Conservation (phyloP, 2,113 vertebrate species). For the Antigone vipio region DNA sequence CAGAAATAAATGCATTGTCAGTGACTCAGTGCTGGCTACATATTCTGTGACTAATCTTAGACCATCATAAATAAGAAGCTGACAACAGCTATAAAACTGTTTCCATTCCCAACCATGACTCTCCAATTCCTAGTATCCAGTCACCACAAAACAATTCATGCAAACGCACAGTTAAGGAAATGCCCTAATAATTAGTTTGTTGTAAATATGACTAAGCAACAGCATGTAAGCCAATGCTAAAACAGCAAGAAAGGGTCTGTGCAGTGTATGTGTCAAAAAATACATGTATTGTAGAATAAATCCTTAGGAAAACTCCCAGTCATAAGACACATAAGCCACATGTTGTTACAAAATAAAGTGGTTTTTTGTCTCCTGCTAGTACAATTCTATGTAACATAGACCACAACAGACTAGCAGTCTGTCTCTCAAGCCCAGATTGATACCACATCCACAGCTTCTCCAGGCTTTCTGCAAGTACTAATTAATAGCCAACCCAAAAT, state of each 20-base stretch:
- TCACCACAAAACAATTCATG: slow-evolving; percentile 62
- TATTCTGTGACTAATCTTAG: slow-evolving; percentile 85
- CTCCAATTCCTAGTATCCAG: slow-evolving; percentile 33
- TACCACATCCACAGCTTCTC: neutral
- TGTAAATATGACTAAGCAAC: slow-evolving; percentile 49
- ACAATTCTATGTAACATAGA: neutral
- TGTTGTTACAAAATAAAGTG: neutral
- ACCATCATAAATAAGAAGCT: slow-evolving; percentile 78
- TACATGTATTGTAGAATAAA: neutral
- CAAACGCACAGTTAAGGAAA: slow-evolving; percentile 36
- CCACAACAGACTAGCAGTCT: neutral
- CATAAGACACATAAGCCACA: neutral
- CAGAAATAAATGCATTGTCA: slow-evolving; percentile 83
- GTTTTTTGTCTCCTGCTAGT: fast-evolving
- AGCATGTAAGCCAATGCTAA: neutral
- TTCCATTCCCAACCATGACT: slow-evolving; percentile 71
- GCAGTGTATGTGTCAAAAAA: neutral
- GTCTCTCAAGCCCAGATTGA: neutral
- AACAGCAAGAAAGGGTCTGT: neutral
- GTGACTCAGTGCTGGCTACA: slow-evolving; percentile 84
- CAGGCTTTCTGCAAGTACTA: neutral
- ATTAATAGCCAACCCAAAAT: neutral
- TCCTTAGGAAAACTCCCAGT: neutral
- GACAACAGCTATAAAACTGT: slow-evolving; percentile 75
- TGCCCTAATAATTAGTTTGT: slow-evolving; percentile 23